Evolutionary conservation across 1,140 invertebrate species (phyloP).

Genomic region (Heliothis subflexa): DNA sequence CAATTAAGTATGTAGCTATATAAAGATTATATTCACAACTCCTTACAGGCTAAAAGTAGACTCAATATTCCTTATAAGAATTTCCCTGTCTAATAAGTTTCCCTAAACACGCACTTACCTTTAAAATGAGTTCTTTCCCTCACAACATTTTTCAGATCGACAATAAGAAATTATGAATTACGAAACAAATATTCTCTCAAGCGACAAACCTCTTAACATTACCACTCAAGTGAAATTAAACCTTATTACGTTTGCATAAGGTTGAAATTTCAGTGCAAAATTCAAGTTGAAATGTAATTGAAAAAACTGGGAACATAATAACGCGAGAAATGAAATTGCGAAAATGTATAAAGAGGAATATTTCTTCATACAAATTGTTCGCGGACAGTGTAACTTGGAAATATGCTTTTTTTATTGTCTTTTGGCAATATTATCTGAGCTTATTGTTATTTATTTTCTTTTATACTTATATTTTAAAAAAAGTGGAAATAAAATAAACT

Average conservation of each 20-base stretch:
- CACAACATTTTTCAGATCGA: slow-evolving; percentile 36
- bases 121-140: slow-evolving; percentile 15
- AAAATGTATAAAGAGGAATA: slow-evolving; percentile 17
- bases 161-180: slow-evolving; percentile 46
- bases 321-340: slow-evolving; percentile 27
- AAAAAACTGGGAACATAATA: slow-evolving; percentile 34
- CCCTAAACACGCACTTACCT: slow-evolving; percentile 8
- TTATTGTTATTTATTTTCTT: no score
- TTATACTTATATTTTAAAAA: no score
- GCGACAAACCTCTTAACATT: neutral
- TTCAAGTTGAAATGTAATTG: slow-evolving; percentile 23
- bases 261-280: neutral
- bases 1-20: no score
- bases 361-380: slow-evolving; percentile 27
- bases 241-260: neutral
- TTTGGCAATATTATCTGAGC: neutral
- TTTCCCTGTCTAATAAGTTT: slow-evolving; percentile 14
- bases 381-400: neutral
- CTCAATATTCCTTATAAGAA: neutral
- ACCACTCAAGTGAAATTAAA: neutral
- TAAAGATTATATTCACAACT: no score
- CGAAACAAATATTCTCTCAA: slow-evolving; percentile 23
- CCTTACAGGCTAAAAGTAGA: no score
- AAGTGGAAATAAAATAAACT: no score
- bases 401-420: slow-evolving; percentile 22